These are phyloP conservation scores for Smittia aterrima DNA, from an alignment of 2,888 invertebrate species.

Conservation along the genomic window DNA sequence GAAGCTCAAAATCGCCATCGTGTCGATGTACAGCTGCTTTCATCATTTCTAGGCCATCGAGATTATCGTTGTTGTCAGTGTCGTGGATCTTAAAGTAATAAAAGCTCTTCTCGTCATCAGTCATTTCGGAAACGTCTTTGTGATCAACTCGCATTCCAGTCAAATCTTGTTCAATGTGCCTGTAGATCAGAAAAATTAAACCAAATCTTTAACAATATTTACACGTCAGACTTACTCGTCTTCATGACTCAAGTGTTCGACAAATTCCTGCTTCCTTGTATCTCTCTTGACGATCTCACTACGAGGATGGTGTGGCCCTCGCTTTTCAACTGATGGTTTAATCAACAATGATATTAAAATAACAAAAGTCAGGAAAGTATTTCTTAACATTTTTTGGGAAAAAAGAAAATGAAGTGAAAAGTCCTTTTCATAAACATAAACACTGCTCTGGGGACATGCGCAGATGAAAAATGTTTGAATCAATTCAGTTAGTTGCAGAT, in stretches of 20 bases:
- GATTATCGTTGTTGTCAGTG: conserved; percentile 80
- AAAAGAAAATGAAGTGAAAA: background rate
- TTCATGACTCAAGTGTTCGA: conserved; percentile 71
- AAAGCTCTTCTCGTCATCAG: conserved; percentile 68
- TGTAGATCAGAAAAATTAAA: conserved; percentile 52
- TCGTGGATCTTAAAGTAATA: conserved; percentile 68
- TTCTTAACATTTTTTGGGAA: background rate
- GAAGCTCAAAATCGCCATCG: conserved; percentile 58
- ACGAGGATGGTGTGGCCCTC: conserved; percentile 64
- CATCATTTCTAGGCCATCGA: conserved; percentile 87
- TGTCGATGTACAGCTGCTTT: conserved; percentile 55
- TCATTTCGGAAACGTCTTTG: conserved; percentile 67
- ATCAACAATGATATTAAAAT: conserved; percentile 16
- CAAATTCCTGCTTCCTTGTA: conserved; percentile 63
- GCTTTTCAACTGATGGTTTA: background rate
- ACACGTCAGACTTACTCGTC: conserved; percentile 60
- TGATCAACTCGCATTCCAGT: conserved; percentile 60
- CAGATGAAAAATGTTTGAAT: background rate
- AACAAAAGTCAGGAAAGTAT: background rate
- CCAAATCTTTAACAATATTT: background rate
- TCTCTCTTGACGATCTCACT: conserved; percentile 53
- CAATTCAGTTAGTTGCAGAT: background rate
- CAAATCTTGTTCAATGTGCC: conserved; percentile 77
- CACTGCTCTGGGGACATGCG: background rate
- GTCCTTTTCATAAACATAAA: background rate